Evolutionary conservation across 1,140 invertebrate genomes (phyloP).

Genomic region (Ostrea edulis): DNA sequence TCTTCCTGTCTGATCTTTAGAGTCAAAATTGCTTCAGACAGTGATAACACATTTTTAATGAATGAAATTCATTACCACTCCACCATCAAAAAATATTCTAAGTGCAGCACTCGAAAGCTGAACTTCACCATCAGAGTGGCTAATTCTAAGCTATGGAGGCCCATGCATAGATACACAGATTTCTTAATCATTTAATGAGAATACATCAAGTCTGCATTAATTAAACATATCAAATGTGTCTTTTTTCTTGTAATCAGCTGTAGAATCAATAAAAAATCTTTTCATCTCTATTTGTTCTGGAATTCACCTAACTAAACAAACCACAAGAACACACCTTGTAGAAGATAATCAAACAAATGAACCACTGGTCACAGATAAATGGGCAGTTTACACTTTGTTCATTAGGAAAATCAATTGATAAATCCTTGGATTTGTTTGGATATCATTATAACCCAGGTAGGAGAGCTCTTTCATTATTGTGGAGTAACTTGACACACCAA

Average conservation of each 20-base stretch:
- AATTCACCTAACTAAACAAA: slow-evolving; percentile 26
- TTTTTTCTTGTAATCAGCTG: slow-evolving; percentile 23
- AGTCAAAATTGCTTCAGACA: slow-evolving; percentile 26
- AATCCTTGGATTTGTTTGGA: slow-evolving; percentile 22
- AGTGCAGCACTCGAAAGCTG: background rate
- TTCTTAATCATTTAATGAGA: slow-evolving; percentile 1
- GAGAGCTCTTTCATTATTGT: slow-evolving; percentile 21
- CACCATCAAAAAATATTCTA: background rate
- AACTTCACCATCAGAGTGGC: background rate
- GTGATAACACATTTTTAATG: background rate
- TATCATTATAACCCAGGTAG: slow-evolving; percentile 15
- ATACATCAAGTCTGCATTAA: background rate
- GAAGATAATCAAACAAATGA: slow-evolving; percentile 30
- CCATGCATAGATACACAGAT: background rate
- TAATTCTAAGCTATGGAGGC: background rate
- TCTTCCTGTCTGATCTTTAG: slow-evolving; percentile 1
- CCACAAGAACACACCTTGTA: slow-evolving; percentile 12
- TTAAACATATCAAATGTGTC: slow-evolving; percentile 21
- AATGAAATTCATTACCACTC: slow-evolving; percentile 16
- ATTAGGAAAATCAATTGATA: slow-evolving; percentile 28
- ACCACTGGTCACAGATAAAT: background rate
- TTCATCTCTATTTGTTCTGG: slow-evolving; percentile 32
- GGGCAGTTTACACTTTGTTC: background rate
- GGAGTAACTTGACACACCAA: slow-evolving; percentile 11
- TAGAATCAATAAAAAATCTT: slow-evolving; percentile 33